phyloP scores from a whole-genome alignment of 2,888 invertebrate species.

The Agrilus cyanescens region DNA sequence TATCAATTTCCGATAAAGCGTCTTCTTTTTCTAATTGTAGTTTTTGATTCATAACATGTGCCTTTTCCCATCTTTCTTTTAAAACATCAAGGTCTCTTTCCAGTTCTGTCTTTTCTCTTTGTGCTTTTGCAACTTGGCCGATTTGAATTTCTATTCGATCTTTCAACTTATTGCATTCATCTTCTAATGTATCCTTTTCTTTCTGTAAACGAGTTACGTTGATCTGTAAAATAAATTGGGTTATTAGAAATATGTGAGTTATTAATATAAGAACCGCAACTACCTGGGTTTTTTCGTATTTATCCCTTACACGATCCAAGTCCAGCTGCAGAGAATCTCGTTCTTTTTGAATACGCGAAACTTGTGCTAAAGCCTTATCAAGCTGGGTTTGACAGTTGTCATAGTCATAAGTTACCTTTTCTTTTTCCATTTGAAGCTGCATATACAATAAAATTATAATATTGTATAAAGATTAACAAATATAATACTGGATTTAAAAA shows the following conservation, averaged over 20 bases:
- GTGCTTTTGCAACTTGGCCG: constrained; percentile 68
- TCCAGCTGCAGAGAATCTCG: constrained; percentile 75
- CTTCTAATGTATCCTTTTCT: constrained; percentile 72
- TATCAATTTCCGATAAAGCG: constrained; percentile 71
- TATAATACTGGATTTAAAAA: not conserved
- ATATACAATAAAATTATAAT: constrained; percentile 13
- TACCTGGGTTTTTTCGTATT: constrained; percentile 82
- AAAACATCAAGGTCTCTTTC: constrained; percentile 77
- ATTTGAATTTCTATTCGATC: constrained; percentile 74
- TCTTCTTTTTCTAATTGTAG: constrained; percentile 79
- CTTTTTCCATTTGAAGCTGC: constrained; percentile 77
- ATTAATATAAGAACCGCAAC: constrained; percentile 1
- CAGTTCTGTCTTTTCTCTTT: constrained; percentile 73
- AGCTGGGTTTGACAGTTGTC: constrained; percentile 83
- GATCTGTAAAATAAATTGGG: constrained; percentile 40
- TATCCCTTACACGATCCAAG: constrained; percentile 75
- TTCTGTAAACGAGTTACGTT: constrained; percentile 72
- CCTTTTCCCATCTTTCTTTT: constrained; percentile 81
- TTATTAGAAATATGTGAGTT: constrained; percentile 1
- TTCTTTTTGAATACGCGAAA: constrained; percentile 80
- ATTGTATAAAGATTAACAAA: constrained; percentile 1
- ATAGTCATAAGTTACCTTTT: constrained; percentile 82
- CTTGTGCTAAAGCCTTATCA: constrained; percentile 80
- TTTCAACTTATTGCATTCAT: constrained; percentile 69
- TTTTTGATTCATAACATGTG: constrained; percentile 73